Base-by-base conservation (phyloP, 2,797 vertebrate species). In the Chromis chromis region DNA sequence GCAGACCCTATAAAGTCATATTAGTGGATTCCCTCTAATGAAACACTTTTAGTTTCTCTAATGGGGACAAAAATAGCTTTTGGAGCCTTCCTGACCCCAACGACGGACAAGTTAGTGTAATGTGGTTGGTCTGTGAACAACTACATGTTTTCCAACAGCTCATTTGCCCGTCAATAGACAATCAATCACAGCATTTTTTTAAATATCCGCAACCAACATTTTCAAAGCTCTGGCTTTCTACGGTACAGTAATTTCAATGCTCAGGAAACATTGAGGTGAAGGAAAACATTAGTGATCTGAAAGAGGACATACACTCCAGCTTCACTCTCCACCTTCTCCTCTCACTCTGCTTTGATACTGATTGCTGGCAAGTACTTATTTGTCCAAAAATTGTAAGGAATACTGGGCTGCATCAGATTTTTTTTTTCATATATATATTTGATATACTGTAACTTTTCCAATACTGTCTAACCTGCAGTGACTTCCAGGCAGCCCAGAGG, bases 31-130 rank as follows among this genome's bases (percentile, higher is more conserved):
- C 42, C n/a, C 21, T 57, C 19, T 36, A 80, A 75, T 70, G n/a
- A 66, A 65, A 75, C 31, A 33, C 67, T 70, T 39, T 28, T 28
- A 17, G 56, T n/a, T 52, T 70, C 56, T 40, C 40, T 31, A 60
- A 19, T 8, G 36, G 49, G 19, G 46, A 11, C 46, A 49, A 17
- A 52, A 69, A 52, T 17, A 42, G 40, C 57, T 48, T 10, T 42
- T 19, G 46, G 57, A 68, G 54, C 10, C 22, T 58, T 31, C n/a
- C 0, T 49, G 27, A 48, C 33, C 10, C 33, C 33, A 36, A 12
- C 8, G 33, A 36, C 33, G 11, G 33, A 36, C 10, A 3, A 36
- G 33, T 36, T 36, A 36, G 33, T 36, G 42, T 36, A 25, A 57
- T 67, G 55, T 39, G 42, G 54, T 57, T 39, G 54, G 6, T 68